Evolutionary conservation across 2,797 vertebrate species (phyloP).

Genomic region (Etheostoma nigrum): DNA sequence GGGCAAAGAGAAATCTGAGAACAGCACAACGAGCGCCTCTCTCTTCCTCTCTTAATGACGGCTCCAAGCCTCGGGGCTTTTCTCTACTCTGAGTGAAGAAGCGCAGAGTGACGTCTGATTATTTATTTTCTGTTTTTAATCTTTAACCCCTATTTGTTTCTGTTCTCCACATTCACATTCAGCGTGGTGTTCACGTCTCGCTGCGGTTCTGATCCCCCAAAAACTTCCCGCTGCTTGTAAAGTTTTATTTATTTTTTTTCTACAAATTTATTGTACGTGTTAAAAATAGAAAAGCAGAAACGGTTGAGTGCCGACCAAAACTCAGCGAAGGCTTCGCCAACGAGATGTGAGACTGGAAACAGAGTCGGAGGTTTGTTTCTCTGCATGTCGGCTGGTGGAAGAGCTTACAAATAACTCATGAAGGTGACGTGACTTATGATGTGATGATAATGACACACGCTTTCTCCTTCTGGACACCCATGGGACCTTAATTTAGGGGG

Average conservation of each 20-base stretch:
- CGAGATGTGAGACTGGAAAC: neutral
- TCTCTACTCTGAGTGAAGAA: slow-evolving; percentile 29
- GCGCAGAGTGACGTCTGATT: slow-evolving; percentile 33
- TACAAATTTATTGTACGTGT: slow-evolving; percentile 10
- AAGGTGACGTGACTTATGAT: neutral
- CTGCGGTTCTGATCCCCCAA: neutral
- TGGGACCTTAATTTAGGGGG: too few relatives aligned
- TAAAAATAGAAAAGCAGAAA: slow-evolving; percentile 23
- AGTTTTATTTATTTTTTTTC: neutral
- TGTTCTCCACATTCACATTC: neutral
- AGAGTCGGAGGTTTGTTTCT: too few relatives aligned
- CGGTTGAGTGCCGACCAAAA: neutral
- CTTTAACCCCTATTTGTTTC: slow-evolving; percentile 47
- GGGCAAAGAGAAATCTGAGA: too few relatives aligned
- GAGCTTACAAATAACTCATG: neutral
- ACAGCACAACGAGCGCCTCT: slow-evolving; percentile 48
- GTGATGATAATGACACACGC: too few relatives aligned
- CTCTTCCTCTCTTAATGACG: slow-evolving; percentile 64
- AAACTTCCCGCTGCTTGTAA: neutral
- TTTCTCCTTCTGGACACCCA: too few relatives aligned
- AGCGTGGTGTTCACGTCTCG: neutral
- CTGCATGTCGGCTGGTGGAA: too few relatives aligned
- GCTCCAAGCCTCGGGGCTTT: slow-evolving; percentile 44
- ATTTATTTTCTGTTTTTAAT: slow-evolving; percentile 46
- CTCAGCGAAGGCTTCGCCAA: neutral